Evolutionary conservation across 2,113 vertebrate species (phyloP).

Genomic region (Daphoenositta chrysoptera): DNA sequence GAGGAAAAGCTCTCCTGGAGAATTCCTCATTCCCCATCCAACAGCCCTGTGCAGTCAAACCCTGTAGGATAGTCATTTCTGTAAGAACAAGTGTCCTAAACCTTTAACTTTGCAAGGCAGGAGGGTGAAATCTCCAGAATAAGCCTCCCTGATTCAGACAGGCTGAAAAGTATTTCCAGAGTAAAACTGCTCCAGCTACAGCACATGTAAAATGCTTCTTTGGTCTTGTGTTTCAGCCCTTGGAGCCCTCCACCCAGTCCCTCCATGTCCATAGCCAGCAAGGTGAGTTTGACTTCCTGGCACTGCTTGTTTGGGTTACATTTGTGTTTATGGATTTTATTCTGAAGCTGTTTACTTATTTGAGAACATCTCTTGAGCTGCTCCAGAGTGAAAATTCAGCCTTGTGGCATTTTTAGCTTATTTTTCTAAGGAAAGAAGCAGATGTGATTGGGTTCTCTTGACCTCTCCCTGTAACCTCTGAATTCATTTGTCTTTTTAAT

Average conservation of each 20-base stretch:
- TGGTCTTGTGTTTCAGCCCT: constrained; percentile 28
- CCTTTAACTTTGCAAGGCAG: not conserved
- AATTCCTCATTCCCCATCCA: not conserved
- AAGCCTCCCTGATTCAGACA: not conserved
- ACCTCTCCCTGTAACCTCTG: constrained; percentile 33
- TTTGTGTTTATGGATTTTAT: not conserved
- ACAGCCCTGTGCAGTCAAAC: not conserved
- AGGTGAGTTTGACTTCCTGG: not conserved
- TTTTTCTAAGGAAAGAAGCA: constrained; percentile 22
- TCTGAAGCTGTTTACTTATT: constrained; percentile 3
- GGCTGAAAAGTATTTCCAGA: not conserved
- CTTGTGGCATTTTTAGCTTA: constrained; percentile 56
- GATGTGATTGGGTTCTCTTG: constrained; percentile 24
- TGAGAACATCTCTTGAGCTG: constrained; percentile 6
- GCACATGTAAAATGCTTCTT: not conserved
- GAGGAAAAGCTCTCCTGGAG: not conserved
- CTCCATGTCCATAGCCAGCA: not conserved
- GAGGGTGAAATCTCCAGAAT: not conserved
- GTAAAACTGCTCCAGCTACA: not conserved
- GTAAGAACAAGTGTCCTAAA: not conserved
- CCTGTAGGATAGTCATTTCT: not conserved
- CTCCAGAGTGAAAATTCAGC: constrained; percentile 25
- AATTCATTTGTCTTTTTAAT: not conserved
- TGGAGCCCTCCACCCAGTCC: not conserved
- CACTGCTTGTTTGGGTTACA: not conserved